phyloP scores from a whole-genome alignment of 2,888 invertebrate genomes.

The Hecatera dysodea region DNA sequence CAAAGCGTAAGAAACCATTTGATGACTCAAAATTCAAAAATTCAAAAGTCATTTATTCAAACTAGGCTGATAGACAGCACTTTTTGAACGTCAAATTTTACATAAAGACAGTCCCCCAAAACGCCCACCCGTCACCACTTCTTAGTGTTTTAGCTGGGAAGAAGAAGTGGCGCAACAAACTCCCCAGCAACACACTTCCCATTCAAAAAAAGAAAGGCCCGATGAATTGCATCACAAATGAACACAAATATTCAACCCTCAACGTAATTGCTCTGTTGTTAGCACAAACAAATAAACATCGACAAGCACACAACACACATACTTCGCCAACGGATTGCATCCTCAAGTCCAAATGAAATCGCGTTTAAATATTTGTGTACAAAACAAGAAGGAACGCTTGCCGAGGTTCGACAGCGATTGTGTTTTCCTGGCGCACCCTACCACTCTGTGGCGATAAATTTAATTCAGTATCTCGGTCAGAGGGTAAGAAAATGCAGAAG shows the following conservation, averaged over 20 bases:
- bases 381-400: slow-evolving; percentile 22
- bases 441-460: slow-evolving; percentile 45
- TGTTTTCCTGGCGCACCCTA: slow-evolving; percentile 26
- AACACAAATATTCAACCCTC: not conserved
- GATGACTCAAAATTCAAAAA: no score
- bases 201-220: no score
- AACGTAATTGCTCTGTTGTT: not conserved
- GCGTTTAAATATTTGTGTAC: slow-evolving; percentile 54
- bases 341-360: slow-evolving; percentile 35
- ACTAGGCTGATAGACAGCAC: no score
- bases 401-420: slow-evolving; percentile 46
- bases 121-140: no score
- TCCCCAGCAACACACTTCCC: no score
- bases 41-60: no score
- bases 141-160: no score
- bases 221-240: not conserved
- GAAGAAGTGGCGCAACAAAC: no score
- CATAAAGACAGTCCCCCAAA: no score
- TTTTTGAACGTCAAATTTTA: no score
- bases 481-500: slow-evolving; percentile 7
- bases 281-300: slow-evolving; percentile 9
- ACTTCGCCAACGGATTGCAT: slow-evolving; percentile 17
- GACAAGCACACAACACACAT: slow-evolving; percentile 1
- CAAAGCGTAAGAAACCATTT: no score
- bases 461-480: slow-evolving; percentile 25